Evolutionary conservation across 1,140 invertebrate genomes (phyloP).

Genomic region (Drosophila cardini): DNA sequence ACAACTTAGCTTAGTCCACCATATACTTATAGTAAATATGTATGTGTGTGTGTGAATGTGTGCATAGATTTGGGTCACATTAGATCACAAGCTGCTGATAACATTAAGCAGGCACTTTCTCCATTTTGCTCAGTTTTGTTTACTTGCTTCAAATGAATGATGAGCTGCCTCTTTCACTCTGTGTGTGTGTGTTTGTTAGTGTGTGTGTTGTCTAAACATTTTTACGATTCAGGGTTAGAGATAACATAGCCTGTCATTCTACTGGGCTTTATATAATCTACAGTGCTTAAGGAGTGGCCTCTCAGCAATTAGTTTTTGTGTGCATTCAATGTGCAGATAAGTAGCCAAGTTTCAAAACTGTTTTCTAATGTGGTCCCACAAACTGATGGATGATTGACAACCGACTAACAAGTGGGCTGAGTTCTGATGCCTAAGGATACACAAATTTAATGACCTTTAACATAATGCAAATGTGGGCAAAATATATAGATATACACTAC

Average conservation of each 20-base stretch:
- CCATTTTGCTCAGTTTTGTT: slow-evolving; percentile 61
- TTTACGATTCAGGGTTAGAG: slow-evolving; percentile 80
- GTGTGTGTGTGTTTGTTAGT: not conserved
- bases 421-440: slow-evolving; percentile 14
- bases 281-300: slow-evolving; percentile 62
- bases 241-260: slow-evolving; percentile 53
- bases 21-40: slow-evolving; percentile 4
- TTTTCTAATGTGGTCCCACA: slow-evolving; percentile 32
- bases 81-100: slow-evolving; percentile 66
- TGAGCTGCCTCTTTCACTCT: slow-evolving; percentile 47
- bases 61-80: slow-evolving; percentile 72
- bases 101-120: slow-evolving; percentile 62
- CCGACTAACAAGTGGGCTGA: slow-evolving; percentile 49
- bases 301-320: slow-evolving; percentile 77
- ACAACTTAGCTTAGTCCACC: slow-evolving; percentile 1
- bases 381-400: slow-evolving; percentile 72
- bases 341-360: slow-evolving; percentile 55
- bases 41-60: slow-evolving; percentile 11
- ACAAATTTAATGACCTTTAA: slow-evolving; percentile 56
- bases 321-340: slow-evolving; percentile 66
- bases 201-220: slow-evolving; percentile 70
- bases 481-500: slow-evolving; percentile 6
- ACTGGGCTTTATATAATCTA: slow-evolving; percentile 70
- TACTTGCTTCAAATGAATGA: slow-evolving; percentile 74
- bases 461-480: slow-evolving; percentile 21